Conservation (phyloP, 2,888 invertebrate species). For the Polymixis flavicincta region DNA sequence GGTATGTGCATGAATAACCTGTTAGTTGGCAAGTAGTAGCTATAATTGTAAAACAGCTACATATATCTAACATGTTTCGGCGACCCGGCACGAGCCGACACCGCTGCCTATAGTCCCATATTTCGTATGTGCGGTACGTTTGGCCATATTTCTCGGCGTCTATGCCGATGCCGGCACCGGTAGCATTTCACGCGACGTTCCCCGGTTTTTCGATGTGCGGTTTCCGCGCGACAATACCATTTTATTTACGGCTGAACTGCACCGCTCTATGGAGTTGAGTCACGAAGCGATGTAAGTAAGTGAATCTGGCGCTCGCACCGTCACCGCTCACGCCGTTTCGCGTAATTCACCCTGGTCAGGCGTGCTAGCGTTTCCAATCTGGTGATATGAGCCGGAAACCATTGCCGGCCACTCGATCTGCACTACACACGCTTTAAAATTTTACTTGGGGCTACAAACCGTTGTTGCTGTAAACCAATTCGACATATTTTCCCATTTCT, state of each 20-base stretch:
- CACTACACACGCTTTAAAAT: constrained; percentile 71
- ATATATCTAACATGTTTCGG: constrained; percentile 58
- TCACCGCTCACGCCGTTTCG: constrained; percentile 69
- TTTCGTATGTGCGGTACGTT: constrained; percentile 82
- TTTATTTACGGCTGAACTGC: constrained; percentile 84
- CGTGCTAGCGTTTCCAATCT: constrained; percentile 75
- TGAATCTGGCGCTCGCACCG: constrained; percentile 73
- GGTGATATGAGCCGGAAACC: constrained; percentile 78
- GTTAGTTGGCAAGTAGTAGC: constrained; percentile 42
- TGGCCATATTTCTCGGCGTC: constrained; percentile 84
- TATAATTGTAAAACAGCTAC: constrained; percentile 59
- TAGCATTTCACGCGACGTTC: constrained; percentile 87
- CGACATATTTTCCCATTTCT: constrained; percentile 37
- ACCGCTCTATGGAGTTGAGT: constrained; percentile 78
- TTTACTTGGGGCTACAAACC: constrained; percentile 68
- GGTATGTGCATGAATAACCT: constrained; percentile 54
- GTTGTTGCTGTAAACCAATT: constrained; percentile 58
- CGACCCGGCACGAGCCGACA: constrained; percentile 78
- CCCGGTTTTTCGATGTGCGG: constrained; percentile 86
- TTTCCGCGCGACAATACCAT: constrained; percentile 85
- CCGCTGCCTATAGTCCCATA: constrained; percentile 77
- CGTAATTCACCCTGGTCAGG: constrained; percentile 74
- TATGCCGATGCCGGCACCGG: constrained; percentile 80
- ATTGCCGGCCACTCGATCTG: constrained; percentile 71
- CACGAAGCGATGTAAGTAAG: constrained; percentile 80